A percentile compares a stretch with the other conserved stretches of the same genome.
phyloP scores from a whole-genome alignment of 2,888 invertebrate genomes.

The Glaucopsyche alexis region DNA sequence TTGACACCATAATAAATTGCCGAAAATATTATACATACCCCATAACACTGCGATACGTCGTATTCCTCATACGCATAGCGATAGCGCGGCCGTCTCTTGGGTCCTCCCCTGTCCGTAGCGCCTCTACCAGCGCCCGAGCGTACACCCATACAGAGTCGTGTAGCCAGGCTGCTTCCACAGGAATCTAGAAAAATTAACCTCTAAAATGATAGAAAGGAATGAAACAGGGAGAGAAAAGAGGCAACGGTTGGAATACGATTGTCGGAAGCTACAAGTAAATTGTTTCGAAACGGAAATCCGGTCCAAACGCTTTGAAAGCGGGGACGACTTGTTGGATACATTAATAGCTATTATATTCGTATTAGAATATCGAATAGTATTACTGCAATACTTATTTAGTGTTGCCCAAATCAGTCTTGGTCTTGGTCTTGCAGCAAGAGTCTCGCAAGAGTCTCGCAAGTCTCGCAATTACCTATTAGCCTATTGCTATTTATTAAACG shows the following conservation, averaged over 20 bases:
- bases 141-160: slow-evolving; percentile 97
- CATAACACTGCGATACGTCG: slow-evolving; percentile 90
- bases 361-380: background rate
- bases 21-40: slow-evolving; percentile 78
- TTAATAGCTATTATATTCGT: background rate
- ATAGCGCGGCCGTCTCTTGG: slow-evolving; percentile 91
- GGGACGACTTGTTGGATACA: background rate
- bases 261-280: background rate
- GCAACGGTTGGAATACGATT: background rate
- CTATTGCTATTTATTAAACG: too few relatives aligned
- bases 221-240: background rate
- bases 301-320: background rate
- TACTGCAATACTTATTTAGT: background rate
- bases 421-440: too few relatives aligned
- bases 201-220: background rate
- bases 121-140: slow-evolving; percentile 87
- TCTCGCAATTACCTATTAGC: too few relatives aligned
- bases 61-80: slow-evolving; percentile 86
- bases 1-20: too few relatives aligned
- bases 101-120: slow-evolving; percentile 83
- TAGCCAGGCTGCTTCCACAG: slow-evolving; percentile 93
- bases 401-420: too few relatives aligned
- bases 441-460: too few relatives aligned
- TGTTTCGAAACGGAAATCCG: background rate
- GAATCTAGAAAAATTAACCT: slow-evolving; percentile 80